These are phyloP conservation scores for Phalangium opilio DNA, from an alignment of 2,888 invertebrate genomes.

Conservation along the genomic window DNA sequence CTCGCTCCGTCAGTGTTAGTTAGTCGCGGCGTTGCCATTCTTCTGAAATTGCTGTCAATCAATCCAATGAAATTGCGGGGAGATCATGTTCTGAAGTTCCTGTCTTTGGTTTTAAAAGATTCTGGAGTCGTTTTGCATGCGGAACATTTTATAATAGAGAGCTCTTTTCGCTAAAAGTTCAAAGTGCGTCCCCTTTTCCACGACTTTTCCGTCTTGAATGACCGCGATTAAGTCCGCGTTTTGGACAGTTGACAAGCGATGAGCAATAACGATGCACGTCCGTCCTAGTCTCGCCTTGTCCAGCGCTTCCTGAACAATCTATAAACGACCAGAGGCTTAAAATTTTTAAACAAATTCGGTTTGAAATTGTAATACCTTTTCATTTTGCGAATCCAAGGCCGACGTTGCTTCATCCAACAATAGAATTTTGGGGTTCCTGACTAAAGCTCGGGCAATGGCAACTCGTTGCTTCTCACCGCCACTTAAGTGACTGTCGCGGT, in stretches of 20 bases:
- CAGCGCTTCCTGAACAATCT: slow-evolving; percentile 32
- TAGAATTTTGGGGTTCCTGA: slow-evolving; percentile 39
- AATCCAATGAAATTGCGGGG: no score
- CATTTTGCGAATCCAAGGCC: slow-evolving; percentile 56
- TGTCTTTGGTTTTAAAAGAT: no score
- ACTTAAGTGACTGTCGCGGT: slow-evolving; percentile 55
- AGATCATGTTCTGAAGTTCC: no score
- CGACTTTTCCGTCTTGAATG: slow-evolving; percentile 57
- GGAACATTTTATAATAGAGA: slow-evolving; percentile 13
- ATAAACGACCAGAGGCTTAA: no score
- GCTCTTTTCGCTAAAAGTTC: slow-evolving; percentile 15
- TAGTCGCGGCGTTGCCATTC: no score
- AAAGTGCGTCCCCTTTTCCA: slow-evolving; percentile 51
- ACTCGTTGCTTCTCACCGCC: slow-evolving; percentile 81
- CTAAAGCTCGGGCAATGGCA: slow-evolving; percentile 42
- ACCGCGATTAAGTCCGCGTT: slow-evolving; percentile 83
- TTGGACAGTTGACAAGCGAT: slow-evolving; percentile 80
- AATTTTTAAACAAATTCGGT: no score
- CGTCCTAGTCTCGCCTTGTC: slow-evolving; percentile 46
- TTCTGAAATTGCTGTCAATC: no score
- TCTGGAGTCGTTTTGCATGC: no score
- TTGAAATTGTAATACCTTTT: slow-evolving; percentile 34
- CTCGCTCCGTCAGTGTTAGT: no score
- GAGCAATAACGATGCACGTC: slow-evolving; percentile 86
- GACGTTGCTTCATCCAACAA: slow-evolving; percentile 43